Evolutionary conservation across 2,113 vertebrate species (phyloP), one percentile per base, ranked within the genome.

Genomic region (Gadus macrocephalus): DNA sequence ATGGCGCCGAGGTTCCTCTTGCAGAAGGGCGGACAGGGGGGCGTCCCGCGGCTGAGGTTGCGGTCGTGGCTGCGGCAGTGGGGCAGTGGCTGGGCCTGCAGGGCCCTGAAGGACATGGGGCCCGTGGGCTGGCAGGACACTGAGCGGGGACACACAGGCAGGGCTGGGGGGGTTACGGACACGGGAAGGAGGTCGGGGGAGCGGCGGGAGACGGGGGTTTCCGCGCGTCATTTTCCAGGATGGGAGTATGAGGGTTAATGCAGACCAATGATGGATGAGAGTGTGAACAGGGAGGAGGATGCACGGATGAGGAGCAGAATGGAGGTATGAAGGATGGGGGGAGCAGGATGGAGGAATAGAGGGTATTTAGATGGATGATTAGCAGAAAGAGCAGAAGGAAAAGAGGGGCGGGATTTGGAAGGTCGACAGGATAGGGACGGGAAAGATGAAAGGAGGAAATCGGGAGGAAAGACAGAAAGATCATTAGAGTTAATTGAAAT

Each of bases 111-210:
- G 89, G 94, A 93, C 88, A 93, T 90, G 88, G 92, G 89, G 79
- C 92, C 94, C 94, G 93, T 92, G 85, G 95, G 95, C 88, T 96
- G 96, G 94, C 94, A 98, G 92, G 96, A 98, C 75, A 95, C 96
- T 98, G 96, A 98, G 95, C 96, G 96, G 91, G 96, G 97, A 98
- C 97, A 99, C 93, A 98, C 87, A 94, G 94, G 97, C 90, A 94
- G 94, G 92, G 95, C 97, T 99, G 94, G 83, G 71, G 71, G 81
- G 88, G 74, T 49, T 49, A 88, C 62, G 79, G 82, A 35, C 4
- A 35, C 31, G 85, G 70, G 73, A 68, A 55, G 88, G 84, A 82
- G 86, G 80, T 81, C 83, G 79, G 84, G 84, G 87, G 88, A 86
- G 81, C 81, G 91, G 87, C 87, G 75, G 55, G 67, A 69, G 84